Conservation (phyloP, 2,888 invertebrate species). For the Gastrophysa polygoni region DNA sequence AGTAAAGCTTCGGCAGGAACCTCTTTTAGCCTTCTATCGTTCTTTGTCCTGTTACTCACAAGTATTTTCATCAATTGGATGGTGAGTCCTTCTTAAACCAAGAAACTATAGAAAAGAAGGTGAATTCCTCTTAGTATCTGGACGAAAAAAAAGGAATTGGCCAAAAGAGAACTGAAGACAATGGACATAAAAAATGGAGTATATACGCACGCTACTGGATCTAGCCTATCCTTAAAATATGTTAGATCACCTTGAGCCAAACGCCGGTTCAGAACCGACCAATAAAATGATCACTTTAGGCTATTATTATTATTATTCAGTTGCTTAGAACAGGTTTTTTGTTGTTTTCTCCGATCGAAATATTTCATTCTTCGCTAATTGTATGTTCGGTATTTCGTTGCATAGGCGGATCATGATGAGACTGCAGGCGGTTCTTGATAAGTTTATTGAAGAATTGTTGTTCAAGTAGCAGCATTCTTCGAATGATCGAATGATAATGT, state of each 20-base stretch:
- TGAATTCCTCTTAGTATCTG: too few species aligned
- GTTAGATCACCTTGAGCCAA: conserved; percentile 52
- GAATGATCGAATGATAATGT: too few species aligned
- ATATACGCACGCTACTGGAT: conserved; percentile 17
- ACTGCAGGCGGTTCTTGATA: neutral
- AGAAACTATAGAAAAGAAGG: too few species aligned
- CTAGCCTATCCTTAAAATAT: conserved; percentile 50
- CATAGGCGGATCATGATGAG: conserved; percentile 28
- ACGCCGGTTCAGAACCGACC: conserved; percentile 45
- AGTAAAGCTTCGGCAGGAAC: too few species aligned
- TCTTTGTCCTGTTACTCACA: too few species aligned
- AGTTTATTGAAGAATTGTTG: neutral
- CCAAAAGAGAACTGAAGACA: too few species aligned
- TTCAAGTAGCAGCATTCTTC: too few species aligned
- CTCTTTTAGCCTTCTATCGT: too few species aligned
- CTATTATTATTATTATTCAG: conserved; percentile 47
- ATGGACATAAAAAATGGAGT: too few species aligned
- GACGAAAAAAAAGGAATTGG: too few species aligned
- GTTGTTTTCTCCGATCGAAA: conserved; percentile 18
- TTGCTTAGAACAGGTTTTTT: conserved; percentile 46
- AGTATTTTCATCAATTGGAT: too few species aligned
- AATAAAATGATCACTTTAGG: conserved; percentile 51
- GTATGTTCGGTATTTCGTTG: conserved; percentile 19
- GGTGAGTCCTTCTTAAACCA: too few species aligned
- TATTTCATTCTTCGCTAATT: conserved; percentile 27